Percentiles rank a stretch among this genome's conserved stretches.
phyloP scores from a whole-genome alignment of 30 jellyfish, hydroid and myxozoan genomes.

The Hydractinia symbiolongicarpus region DNA sequence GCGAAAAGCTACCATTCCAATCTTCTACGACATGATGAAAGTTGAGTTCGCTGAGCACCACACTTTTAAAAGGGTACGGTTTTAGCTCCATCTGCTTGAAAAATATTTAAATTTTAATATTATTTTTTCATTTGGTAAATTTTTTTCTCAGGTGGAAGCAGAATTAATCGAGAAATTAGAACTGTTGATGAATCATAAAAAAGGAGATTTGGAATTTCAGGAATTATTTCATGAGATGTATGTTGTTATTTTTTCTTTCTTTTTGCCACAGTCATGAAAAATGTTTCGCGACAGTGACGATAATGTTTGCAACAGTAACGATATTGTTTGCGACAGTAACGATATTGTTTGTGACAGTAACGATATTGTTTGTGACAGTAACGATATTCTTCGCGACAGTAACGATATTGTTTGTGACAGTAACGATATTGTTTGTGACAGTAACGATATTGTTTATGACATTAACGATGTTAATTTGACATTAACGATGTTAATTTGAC shows the following conservation, averaged over 20 bases:
- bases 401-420: no score
- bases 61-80: conserved; percentile 55
- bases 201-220: conserved; percentile 83
- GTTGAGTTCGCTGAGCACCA: conserved; percentile 60
- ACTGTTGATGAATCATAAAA: conserved; percentile 50
- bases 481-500: no score
- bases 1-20: conserved; percentile 79
- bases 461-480: no score
- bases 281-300: not conserved
- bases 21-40: conserved; percentile 90
- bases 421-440: no score
- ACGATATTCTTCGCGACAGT: no score
- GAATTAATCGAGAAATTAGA: conserved; percentile 81
- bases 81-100: not conserved
- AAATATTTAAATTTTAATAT: not conserved
- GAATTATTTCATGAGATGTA: conserved; percentile 72
- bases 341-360: no score
- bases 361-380: no score
- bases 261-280: not conserved
- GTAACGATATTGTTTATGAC: no score
- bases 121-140: not conserved
- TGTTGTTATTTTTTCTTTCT: conserved; percentile 19
- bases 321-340: not conserved
- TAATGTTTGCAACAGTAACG: not conserved
- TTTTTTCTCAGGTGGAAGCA: conserved; percentile 72